Base-by-base conservation (phyloP, 2,113 vertebrate genomes). In the Petrocephalus microphthalmus region DNA sequence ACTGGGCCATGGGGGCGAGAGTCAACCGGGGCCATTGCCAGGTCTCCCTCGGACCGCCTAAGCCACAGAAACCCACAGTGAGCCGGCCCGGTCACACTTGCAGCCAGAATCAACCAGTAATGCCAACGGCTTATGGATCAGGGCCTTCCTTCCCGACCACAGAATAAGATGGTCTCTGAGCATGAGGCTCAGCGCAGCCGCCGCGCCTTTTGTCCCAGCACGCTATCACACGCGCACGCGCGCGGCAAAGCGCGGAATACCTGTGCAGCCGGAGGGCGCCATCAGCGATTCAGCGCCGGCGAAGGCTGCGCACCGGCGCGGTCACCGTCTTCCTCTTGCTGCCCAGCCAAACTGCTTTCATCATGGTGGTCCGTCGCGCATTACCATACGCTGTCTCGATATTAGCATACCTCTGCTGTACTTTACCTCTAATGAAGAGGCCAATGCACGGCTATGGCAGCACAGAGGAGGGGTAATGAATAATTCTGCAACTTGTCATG, bases 101-200 rank as follows among this genome's bases (percentile, higher is more conserved):
- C 94, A 94, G 88, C 88, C 67, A 88, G 90, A 91, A 91, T 95
- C 93, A 95, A 90, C 91, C 94, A 91, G 94, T 93, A 93, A 92
- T 92, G 89, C 92, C 17, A 42, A 89, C 90, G 90, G 92, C 94
- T 95, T 94, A 96, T 95, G 94, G 94, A 96, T 94, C 94, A 95
- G 92, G 94, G 92, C 94, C 92, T 94, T 92, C 92, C 92, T 93
- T 94, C 95, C 94, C 93, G 95, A 96, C 95, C 93, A 94, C 95
- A 96, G 94, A 94, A 94, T 93, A 93, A 94, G 93, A 95, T n/a
- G n/a, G n/a, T n/a, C n/a, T n/a, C n/a, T n/a, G n/a, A n/a, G 89
- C 89, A 71, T 89, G 71, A 92, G 93, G 93, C 95, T 94, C 93
- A 92, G 90, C 93, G 74, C 49, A 29, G 84, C 89, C 88, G 81